Conservation (phyloP, 2,113 vertebrate genomes). For the Caretta caretta region DNA sequence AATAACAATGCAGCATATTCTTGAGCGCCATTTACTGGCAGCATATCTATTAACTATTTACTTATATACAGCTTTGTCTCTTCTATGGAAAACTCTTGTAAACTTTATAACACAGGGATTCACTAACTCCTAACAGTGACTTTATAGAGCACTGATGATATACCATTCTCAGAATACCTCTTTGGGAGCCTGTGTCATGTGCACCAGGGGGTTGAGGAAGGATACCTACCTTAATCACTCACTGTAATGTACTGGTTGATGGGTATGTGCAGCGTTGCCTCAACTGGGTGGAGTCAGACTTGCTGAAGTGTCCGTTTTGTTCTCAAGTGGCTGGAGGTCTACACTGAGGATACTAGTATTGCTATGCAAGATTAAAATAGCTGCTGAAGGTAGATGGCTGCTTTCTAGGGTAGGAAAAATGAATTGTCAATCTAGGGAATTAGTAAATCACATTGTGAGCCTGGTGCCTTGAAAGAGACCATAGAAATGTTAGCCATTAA, state of each 20-base stretch:
- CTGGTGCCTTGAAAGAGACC: slow-evolving; percentile 43
- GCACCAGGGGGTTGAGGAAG: background rate
- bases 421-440: slow-evolving; percentile 58
- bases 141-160: background rate
- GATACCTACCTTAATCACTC: background rate
- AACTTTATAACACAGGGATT: background rate
- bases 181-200: background rate
- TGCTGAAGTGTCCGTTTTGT: background rate
- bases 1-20: background rate
- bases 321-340: background rate
- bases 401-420: slow-evolving; percentile 42
- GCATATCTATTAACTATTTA: background rate
- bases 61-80: background rate
- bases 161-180: accelerated
- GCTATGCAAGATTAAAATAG: background rate
- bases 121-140: background rate
- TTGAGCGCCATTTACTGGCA: background rate
- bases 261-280: background rate
- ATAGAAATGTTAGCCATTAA: slow-evolving; percentile 62
- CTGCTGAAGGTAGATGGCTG: slow-evolving; percentile 52
- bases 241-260: background rate
- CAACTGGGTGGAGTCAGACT: background rate
- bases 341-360: background rate
- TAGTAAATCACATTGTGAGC: slow-evolving; percentile 46
- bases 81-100: background rate